phyloP scores from a whole-genome alignment of 2,888 invertebrate species.

The Baronia brevicornis region DNA sequence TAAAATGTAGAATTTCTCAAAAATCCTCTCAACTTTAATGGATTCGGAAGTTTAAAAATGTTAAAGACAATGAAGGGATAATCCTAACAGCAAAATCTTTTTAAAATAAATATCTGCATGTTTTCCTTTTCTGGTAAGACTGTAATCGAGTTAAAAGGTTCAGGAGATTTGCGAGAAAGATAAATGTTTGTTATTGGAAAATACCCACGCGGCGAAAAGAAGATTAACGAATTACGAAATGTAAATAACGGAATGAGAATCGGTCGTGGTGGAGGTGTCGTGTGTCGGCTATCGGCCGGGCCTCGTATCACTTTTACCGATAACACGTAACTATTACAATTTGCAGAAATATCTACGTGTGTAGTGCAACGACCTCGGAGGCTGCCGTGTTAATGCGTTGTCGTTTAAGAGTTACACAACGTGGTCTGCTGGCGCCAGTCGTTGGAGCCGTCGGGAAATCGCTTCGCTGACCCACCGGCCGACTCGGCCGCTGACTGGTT shows the following conservation, averaged over 20 bases:
- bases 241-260: conserved; percentile 7
- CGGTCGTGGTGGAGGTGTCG: conserved; percentile 2
- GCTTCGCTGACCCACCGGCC: conserved; percentile 68
- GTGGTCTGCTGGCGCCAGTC: conserved; percentile 57
- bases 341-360: conserved; percentile 29
- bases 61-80: too few relatives aligned
- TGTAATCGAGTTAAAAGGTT: conserved; percentile 4
- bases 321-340: conserved; percentile 5
- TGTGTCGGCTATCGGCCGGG: too few relatives aligned
- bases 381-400: conserved; percentile 41
- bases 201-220: conserved; percentile 7
- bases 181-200: conserved; percentile 6
- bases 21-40: too few relatives aligned
- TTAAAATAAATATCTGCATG: not conserved
- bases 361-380: conserved; percentile 64
- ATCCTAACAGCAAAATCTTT: too few relatives aligned
- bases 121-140: not conserved
- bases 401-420: conserved; percentile 65
- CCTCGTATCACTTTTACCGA: conserved; percentile 12
- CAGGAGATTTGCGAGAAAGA: conserved; percentile 4
- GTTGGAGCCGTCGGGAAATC: conserved; percentile 59
- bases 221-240: conserved; percentile 12
- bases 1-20: too few relatives aligned
- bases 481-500: conserved; percentile 49
- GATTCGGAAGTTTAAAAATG: too few relatives aligned